Conservation (phyloP, 2,797 vertebrate genomes). For the Eurystomus glaucurus region DNA sequence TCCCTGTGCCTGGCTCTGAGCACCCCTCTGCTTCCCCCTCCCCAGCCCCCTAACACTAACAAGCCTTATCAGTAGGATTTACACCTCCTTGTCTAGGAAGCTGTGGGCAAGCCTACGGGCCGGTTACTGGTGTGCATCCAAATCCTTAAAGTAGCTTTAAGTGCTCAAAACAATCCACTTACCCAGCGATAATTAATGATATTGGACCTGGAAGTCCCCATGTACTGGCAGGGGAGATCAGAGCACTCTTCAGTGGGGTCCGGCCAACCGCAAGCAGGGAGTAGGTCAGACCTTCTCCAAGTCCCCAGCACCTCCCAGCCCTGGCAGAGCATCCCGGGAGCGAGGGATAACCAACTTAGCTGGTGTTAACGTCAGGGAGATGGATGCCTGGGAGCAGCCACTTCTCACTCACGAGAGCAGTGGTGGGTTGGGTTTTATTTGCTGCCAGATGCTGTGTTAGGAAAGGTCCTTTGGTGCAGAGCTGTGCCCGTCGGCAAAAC, state of each 20-base stretch:
- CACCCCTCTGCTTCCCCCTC: background rate
- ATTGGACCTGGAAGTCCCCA: background rate
- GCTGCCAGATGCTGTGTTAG: fast-evolving
- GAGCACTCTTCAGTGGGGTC: background rate
- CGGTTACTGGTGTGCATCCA: background rate
- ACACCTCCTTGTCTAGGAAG: conserved; percentile 73
- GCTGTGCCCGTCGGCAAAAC: fast-evolving
- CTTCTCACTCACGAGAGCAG: fast-evolving
- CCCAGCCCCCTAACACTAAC: conserved; percentile 65
- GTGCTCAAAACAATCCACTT: conserved; percentile 61
- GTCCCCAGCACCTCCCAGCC: fast-evolving
- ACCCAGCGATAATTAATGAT: background rate
- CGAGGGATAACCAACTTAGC: background rate
- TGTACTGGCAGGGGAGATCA: background rate
- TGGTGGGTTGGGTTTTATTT: background rate
- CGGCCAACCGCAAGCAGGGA: fast-evolving
- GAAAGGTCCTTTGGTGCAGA: background rate
- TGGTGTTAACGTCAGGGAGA: background rate
- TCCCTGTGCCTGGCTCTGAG: conserved; percentile 67
- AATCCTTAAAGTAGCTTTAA: conserved; percentile 68
- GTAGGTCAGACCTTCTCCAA: background rate
- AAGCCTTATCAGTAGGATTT: conserved; percentile 78
- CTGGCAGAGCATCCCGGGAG: fast-evolving
- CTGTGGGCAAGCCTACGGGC: background rate
- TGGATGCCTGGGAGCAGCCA: background rate